A percentile compares a stretch with the other conserved stretches of the same genome.
These are phyloP conservation scores for Drosophila borborema DNA, from an alignment of 2,888 invertebrate genomes.

Conservation along the genomic window DNA sequence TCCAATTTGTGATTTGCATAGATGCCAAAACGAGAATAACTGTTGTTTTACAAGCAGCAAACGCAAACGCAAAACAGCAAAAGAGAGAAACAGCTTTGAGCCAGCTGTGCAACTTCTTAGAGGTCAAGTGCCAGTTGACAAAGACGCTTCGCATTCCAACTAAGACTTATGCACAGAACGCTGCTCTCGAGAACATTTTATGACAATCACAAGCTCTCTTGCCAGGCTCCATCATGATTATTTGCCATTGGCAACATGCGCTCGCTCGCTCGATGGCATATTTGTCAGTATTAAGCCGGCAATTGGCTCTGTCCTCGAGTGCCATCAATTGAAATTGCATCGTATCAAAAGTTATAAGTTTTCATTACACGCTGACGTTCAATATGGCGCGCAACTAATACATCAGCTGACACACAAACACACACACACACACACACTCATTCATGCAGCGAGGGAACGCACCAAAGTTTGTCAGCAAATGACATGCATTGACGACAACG, in stretches of 20 bases:
- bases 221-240: constrained; percentile 51
- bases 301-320: constrained; percentile 70
- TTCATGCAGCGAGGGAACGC: background rate
- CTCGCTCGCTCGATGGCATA: constrained; percentile 26
- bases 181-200: constrained; percentile 30
- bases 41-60: constrained; percentile 33
- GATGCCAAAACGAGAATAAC: constrained; percentile 46
- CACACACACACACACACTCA: constrained; percentile 12
- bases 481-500: constrained; percentile 67
- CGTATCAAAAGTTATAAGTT: constrained; percentile 79
- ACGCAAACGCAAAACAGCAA: constrained; percentile 14
- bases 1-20: constrained; percentile 68
- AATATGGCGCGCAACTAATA: constrained; percentile 67
- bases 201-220: constrained; percentile 44
- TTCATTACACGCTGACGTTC: constrained; percentile 73
- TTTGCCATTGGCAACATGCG: constrained; percentile 51
- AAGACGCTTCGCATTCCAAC: constrained; percentile 35
- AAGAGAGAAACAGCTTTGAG: constrained; percentile 4
- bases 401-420: constrained; percentile 47
- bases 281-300: constrained; percentile 67
- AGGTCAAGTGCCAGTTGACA: constrained; percentile 28
- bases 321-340: constrained; percentile 79
- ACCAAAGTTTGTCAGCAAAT: constrained; percentile 75
- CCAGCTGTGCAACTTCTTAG: constrained; percentile 36
- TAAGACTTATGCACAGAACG: constrained; percentile 19